These are phyloP conservation scores for Tiliacea aurago DNA, from an alignment of 2,888 invertebrate genomes.

Conservation along the genomic window DNA sequence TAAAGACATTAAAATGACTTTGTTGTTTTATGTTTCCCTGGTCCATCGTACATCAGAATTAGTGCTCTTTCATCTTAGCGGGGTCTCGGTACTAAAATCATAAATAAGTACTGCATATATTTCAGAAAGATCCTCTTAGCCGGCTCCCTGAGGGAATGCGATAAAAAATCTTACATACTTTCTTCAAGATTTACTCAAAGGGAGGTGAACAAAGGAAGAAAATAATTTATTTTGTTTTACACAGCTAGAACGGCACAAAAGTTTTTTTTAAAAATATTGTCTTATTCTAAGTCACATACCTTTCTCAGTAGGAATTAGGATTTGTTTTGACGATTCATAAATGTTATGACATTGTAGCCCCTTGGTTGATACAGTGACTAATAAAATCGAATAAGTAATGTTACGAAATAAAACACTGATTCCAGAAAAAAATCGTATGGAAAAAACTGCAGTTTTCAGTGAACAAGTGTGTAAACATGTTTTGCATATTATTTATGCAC, in stretches of 20 bases:
- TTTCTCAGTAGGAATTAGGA: constrained; percentile 1
- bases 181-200: constrained; percentile 50
- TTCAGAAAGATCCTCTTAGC: constrained; percentile 49
- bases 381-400: neutral
- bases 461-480: neutral
- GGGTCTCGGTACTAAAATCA: constrained; percentile 48
- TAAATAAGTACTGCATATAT: constrained; percentile 62
- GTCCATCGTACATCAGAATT: constrained; percentile 56
- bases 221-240: constrained; percentile 42
- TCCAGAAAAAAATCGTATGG: neutral
- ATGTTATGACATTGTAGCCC: neutral
- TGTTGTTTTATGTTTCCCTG: constrained; percentile 53
- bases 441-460: neutral
- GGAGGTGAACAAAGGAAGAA: constrained; percentile 43
- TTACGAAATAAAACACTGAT: neutral
- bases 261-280: constrained; percentile 36
- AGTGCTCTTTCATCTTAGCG: constrained; percentile 43
- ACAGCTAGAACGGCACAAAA: constrained; percentile 6
- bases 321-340: constrained; percentile 3
- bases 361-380: neutral
- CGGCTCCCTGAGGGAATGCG: constrained; percentile 38
- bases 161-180: constrained; percentile 56
- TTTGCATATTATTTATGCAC: no score
- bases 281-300: constrained; percentile 3
- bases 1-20: constrained; percentile 48